Evolutionary conservation across 2,797 vertebrate genomes (phyloP), one percentile per base, ranked within the genome.

Genomic region (Lerista edwardsae): DNA sequence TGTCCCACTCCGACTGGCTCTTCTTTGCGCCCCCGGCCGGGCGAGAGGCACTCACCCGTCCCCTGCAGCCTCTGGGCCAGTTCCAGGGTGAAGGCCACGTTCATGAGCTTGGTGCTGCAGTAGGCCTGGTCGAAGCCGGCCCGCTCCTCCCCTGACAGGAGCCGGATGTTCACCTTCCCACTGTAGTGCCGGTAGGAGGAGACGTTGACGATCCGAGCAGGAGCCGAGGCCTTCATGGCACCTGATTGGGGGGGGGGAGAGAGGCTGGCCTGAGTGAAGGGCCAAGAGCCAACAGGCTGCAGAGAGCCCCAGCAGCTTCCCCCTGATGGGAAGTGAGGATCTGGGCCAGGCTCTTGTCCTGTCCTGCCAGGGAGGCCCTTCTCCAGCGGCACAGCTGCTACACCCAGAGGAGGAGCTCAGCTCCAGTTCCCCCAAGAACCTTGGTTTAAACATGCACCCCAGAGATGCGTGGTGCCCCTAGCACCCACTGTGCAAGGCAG

Each of bases 101-200:
- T 97, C 95, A 98, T 97, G 47, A 99, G 95, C 91, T 98, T 98
- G 0, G 97, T 97, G 96, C 97, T 94, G 91, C 85, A 90, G 90
- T 98, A 98, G 76, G 88, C 0, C 0, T 89, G 65, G 0, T 5
- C 44, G 0, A 0, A 0, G 0, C 34, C 0, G 0, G 64, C 89
- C 34, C 0, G 0, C 29, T 96, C 94, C 55, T 96, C 91, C 1
- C 97, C 97, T 0, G 73, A 94, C 84, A 98, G 96, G 92, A 96
- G 94, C 8, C 86, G 88, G 61, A 95, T 88, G 80, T 98, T 93
- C 6, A 96, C 95, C 0, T 84, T 2, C 34, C 97, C 97, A 1
- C 0, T 61, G 25, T 64, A 77, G 78, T 98, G 98, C 88, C 91
- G 95, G 65, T 92, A 31, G 0, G 98, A 98, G 0, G 96, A 93